Base-by-base conservation (phyloP, 2,888 invertebrate species). In the Lysandra coridon region DNA sequence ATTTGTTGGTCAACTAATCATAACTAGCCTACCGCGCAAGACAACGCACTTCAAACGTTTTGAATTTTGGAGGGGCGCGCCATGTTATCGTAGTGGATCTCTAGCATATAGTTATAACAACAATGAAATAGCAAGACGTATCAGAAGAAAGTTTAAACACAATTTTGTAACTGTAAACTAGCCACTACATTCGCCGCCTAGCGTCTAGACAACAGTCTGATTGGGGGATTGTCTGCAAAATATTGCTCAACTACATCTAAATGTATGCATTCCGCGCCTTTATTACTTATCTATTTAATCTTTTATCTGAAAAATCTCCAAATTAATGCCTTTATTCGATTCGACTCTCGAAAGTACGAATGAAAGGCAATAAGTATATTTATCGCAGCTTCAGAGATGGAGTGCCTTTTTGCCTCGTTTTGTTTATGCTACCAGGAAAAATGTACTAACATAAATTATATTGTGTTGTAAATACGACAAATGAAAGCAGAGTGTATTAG, bases 151-250 rank as follows among this genome's bases (percentile, higher is more conserved):
- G 76, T 57, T 37, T 30, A 44, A 30, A 49, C 53, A 75, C 49
- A 49, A 44, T 23, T 75, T 53, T 57, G 37, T 75, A 76, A 57
- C 76, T 53, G 76, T 76, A 76, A 49, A 76, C 53, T 49, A 49
- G 57, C 73, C 73, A 80, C 30, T 33, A 80, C 74, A 78, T 81
- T 84, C 81, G 82, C 74, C 79, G 84, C 85, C 85, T 87, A 86
- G 84, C 85, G 69, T 69, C 69, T 69, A 69, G 85, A 81, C 86
- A 86, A 81, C 82, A 81, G 78, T 80, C 81, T 78, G 79, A 82
- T 81, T 80, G 80, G 80, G 78, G 80, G 80, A 64, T 79, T 79
- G 79, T 81, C 80, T 80, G 81, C 80, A 80, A 82, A 80, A 80
- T 80, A 80, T 79, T 81, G 30, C 74, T 78, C 76, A 79, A 76